Evolutionary conservation across 2,113 vertebrate species (phyloP), one percentile per base, ranked within the genome.

Genomic region (Hippopotamus amphibius): DNA sequence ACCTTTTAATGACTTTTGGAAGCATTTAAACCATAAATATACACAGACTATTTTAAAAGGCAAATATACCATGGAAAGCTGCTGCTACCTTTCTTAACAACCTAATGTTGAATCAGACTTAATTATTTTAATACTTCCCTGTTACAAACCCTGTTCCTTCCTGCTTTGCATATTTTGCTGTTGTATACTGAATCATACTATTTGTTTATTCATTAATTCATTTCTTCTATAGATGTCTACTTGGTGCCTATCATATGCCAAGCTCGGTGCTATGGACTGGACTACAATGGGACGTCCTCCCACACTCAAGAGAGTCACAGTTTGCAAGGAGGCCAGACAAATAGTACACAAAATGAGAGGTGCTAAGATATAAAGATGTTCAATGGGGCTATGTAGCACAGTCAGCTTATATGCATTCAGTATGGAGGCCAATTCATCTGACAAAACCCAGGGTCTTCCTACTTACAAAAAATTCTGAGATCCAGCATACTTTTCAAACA

Each of bases 201-300:
- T 88, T 79, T 90, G 13, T 80, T 94, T 69, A 57, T 59, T 41
- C 57, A 89, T 68, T 76, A 50, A 83, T 41, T 83, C 57, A 48
- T 79, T 95, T 43, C 72, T 74, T 93, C 33, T 90, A 92, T 21
- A 93, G 50, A 72, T 57, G 72, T 33, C 43, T 87, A 69, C 21
- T 74, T 88, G 50, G 24, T 81, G 46, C 8, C 65, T 76, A 46
- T 84, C 15, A 93, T 41, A 80, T 72, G 53, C 15, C 55, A 94
- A 93, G 48, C 26, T 81, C 43, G 69, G 33, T 65, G 28, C 10
- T 57, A 86, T 50, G 12, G 6, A 65, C 46, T 85, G 8, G 50
- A 92, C 7, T 77, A 65, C 22, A 82, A 86, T 50, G 15, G 72
- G 24, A 43, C 24, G 74, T 50, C 55, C 10, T 16, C 16, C 43